phyloP scores from a whole-genome alignment of 2,797 vertebrate species.

The Pseudotriccus pelzelni region DNA sequence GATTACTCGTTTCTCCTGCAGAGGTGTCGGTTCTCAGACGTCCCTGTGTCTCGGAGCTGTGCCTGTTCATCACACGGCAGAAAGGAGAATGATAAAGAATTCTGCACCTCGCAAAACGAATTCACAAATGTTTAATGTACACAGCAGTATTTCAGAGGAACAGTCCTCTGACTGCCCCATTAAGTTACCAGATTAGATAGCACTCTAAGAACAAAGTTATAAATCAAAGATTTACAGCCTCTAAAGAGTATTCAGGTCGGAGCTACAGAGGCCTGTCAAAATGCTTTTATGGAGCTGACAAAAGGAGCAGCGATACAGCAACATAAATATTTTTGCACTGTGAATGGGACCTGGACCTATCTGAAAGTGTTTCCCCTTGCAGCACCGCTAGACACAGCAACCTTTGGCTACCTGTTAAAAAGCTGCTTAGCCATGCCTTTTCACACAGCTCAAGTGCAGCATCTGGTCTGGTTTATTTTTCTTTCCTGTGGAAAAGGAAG shows the following conservation, averaged over 20 bases:
- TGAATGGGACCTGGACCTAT: background rate
- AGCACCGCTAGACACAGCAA: background rate
- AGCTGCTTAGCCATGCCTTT: background rate
- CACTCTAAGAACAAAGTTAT: background rate
- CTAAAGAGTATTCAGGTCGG: background rate
- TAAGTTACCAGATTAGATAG: background rate
- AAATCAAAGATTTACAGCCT: background rate
- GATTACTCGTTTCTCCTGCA: background rate
- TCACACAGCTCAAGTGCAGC: background rate
- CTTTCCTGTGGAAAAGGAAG: background rate
- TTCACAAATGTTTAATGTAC: background rate
- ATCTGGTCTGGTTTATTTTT: background rate
- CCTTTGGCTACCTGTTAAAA: background rate
- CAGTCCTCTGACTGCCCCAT: background rate
- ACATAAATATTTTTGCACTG: background rate
- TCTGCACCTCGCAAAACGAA: background rate
- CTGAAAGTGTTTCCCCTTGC: background rate
- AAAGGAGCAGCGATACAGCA: background rate
- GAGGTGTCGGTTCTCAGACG: background rate
- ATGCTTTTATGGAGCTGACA: background rate
- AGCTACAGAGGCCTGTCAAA: accelerated
- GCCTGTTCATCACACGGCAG: background rate
- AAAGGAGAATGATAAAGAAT: background rate
- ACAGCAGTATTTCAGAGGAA: accelerated
- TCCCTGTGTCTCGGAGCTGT: background rate